A percentile compares a stretch with the other conserved stretches of the same genome.
Evolutionary conservation across 2,797 vertebrate species (phyloP).

Genomic region (Dromococcyx pavoninus): DNA sequence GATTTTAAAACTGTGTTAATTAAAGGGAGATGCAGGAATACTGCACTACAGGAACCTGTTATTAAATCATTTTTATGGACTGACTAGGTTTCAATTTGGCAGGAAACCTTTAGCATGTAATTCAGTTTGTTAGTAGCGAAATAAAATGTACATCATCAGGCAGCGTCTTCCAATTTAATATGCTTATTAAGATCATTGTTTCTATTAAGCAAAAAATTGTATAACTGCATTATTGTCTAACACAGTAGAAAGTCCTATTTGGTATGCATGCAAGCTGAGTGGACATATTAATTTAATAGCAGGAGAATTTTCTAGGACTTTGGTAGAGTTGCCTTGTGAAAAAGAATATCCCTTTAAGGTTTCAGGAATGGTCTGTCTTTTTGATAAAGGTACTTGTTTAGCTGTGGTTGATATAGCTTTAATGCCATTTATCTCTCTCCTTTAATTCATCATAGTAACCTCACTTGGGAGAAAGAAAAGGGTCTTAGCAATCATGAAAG

Average conservation of each 20-base stretch:
- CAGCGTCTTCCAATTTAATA: slow-evolving; percentile 59
- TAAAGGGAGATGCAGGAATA: background rate
- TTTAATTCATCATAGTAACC: slow-evolving; percentile 18
- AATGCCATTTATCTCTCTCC: slow-evolving; percentile 6
- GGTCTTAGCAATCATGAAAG: background rate
- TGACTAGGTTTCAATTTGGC: background rate
- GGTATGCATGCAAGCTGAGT: background rate
- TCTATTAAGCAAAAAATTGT: slow-evolving; percentile 58
- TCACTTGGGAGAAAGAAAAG: background rate
- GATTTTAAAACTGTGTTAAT: background rate
- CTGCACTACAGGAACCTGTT: background rate
- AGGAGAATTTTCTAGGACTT: slow-evolving; percentile 12
- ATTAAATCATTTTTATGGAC: slow-evolving; percentile 32
- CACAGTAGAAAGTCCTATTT: slow-evolving; percentile 43
- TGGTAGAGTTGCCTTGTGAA: background rate
- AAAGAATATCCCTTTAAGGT: background rate
- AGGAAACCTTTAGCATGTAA: slow-evolving; percentile 25
- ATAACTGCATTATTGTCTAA: slow-evolving; percentile 37
- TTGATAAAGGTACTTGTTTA: slow-evolving; percentile 38
- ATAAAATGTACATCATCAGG: slow-evolving; percentile 6
- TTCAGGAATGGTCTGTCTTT: slow-evolving; percentile 18
- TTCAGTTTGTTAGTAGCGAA: slow-evolving; percentile 1
- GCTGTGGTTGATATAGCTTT: background rate
- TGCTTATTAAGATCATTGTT: slow-evolving; percentile 65
- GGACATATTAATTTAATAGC: slow-evolving; percentile 29